Conservation (phyloP, 2,113 vertebrate species). For the Syrmaticus mikado region DNA sequence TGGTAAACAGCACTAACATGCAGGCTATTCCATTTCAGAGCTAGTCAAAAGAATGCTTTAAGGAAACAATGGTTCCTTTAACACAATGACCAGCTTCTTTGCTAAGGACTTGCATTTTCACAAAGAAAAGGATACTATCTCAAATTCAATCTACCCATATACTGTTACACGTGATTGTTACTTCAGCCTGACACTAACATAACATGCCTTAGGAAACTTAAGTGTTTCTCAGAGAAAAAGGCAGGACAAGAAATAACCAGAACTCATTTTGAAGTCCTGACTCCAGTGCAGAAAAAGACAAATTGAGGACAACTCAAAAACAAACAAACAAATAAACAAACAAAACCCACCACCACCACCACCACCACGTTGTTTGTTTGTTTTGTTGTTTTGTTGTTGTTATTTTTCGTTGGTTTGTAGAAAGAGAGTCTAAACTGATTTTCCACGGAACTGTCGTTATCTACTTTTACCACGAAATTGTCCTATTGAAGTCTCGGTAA, state of each 20-base stretch:
- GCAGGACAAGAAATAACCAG: neutral
- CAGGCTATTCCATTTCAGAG: neutral
- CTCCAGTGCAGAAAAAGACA: neutral
- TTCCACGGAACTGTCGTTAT: too few relatives aligned
- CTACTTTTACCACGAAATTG: too few relatives aligned
- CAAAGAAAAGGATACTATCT: neutral
- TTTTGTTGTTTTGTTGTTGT: too few relatives aligned
- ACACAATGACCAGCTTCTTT: neutral
- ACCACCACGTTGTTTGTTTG: too few relatives aligned
- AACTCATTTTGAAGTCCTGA: neutral
- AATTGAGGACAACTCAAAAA: neutral
- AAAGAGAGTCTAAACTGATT: too few relatives aligned
- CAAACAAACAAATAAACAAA: too few relatives aligned
- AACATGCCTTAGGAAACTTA: neutral
- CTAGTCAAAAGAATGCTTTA: neutral
- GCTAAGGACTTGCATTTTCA: neutral
- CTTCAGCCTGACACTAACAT: neutral
- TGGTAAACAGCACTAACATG: neutral
- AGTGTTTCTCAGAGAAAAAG: neutral
- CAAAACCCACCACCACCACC: too few relatives aligned
- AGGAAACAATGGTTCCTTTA: neutral
- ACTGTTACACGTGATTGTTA: slow-evolving; percentile 5
- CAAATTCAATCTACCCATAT: neutral
- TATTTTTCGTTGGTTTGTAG: too few relatives aligned
- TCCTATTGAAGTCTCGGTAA: too few relatives aligned